Base-by-base conservation (phyloP, 2,888 invertebrate species). In the Linhomoeus sp. region DNA sequence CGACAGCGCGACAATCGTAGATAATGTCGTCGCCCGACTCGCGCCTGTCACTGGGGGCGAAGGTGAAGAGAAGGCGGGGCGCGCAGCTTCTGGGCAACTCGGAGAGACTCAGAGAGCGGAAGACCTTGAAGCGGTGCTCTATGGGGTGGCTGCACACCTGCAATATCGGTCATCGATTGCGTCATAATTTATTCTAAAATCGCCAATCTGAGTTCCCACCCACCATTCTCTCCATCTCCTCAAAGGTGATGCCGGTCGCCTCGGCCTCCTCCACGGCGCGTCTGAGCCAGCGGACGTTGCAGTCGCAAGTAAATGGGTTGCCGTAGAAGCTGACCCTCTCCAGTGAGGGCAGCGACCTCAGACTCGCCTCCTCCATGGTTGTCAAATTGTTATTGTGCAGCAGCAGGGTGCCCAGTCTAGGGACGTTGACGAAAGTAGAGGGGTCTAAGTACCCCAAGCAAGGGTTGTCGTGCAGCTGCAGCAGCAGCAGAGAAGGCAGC, bases 221-320 rank as follows among this genome's bases (percentile, higher is more conserved):
- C n/a, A n/a, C 29, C 7, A 29, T 5, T 29, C 29, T 29, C 7
- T 29, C 29, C 7, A 29, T 9, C 29, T 29, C 29, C 29, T 29
- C 29, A 12, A 29, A 29, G 29, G 12, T 12, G 29, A 29, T 12
- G 5, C 29, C 7, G 12, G 29, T 29, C 5, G 7, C 12, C 29
- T 29, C 7, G 7, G 12, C 7, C 29, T 29, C n/a, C n/a, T n/a
- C n/a, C n/a, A n/a, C n/a, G n/a, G n/a, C n/a, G n/a, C n/a, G n/a
- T n/a, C n/a, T 29, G 26, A 63, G 50, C 62, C 62, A 64, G 15
- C 56, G 50, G 5, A 61, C 56, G 56, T 70, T 70, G 53, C 70
- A 70, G 56, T 70, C 70, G 56, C 70, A 70, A 29, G 57, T 58
- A 2, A 70, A 53, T 7, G 68, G 69, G 52, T 70, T 70, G 43